phyloP scores from a whole-genome alignment of 2,888 invertebrate species.

The Brachypalpus laphriformis region DNA sequence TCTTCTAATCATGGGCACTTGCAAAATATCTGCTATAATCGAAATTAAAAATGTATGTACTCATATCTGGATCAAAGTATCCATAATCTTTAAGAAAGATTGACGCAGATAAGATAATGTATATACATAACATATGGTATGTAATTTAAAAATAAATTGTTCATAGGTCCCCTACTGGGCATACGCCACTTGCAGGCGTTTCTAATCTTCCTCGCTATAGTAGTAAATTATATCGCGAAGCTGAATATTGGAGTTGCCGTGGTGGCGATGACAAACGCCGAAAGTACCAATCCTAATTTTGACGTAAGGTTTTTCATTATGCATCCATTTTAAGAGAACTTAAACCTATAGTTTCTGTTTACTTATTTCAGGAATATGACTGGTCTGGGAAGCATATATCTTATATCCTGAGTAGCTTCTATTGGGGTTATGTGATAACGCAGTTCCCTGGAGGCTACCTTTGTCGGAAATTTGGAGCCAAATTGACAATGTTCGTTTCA shows the following conservation, averaged over 20 bases:
- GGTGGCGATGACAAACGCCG: conserved; percentile 88
- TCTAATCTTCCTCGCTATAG: conserved; percentile 85
- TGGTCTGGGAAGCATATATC: conserved; percentile 84
- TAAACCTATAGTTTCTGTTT: conserved; percentile 75
- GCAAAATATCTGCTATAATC: not conserved
- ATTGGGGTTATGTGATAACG: conserved; percentile 89
- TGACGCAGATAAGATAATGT: not conserved
- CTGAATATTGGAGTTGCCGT: conserved; percentile 88
- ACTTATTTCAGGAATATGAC: conserved; percentile 79
- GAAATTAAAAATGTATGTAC: not conserved
- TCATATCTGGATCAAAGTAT: not conserved
- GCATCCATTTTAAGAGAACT: not conserved
- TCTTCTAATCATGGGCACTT: not conserved
- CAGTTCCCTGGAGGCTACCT: conserved; percentile 87
- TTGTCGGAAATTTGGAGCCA: conserved; percentile 88
- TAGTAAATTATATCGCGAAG: conserved; percentile 86
- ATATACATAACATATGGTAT: not conserved
- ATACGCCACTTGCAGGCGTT: conserved; percentile 86
- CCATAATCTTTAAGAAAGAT: not conserved
- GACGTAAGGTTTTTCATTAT: conserved; percentile 83
- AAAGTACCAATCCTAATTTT: conserved; percentile 83
- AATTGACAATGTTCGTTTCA: conserved; percentile 85
- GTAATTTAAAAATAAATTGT: not conserved
- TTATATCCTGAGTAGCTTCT: conserved; percentile 88
- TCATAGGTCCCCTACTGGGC: conserved; percentile 84